Conservation (phyloP, 2,888 invertebrate genomes). For the Lithophane ornitopus region DNA sequence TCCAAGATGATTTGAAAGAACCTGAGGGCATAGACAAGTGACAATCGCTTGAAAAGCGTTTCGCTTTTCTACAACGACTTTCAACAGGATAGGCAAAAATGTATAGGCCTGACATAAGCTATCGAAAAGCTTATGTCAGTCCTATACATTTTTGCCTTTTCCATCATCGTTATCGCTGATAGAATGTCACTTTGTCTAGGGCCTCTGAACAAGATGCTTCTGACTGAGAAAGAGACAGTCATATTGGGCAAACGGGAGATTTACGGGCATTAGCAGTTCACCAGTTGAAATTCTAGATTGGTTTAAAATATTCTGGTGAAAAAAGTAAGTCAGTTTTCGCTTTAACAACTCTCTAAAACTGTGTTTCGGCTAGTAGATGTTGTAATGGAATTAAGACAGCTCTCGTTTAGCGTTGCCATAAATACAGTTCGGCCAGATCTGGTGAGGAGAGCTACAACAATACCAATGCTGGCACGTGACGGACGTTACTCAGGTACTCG, state of each 20-base stretch:
- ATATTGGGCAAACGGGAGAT: constrained; percentile 6
- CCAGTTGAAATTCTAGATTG: not conserved
- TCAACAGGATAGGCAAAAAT: no score
- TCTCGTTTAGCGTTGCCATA: constrained; percentile 52
- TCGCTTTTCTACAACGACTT: no score
- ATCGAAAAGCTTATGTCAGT: no score
- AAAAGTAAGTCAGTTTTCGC: constrained; percentile 12
- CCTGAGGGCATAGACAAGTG: no score
- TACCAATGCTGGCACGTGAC: constrained; percentile 64
- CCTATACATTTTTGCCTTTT: no score
- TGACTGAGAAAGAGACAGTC: not conserved
- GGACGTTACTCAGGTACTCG: constrained; percentile 67
- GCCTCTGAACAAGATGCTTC: not conserved
- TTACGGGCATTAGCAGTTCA: not conserved
- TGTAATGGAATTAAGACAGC: constrained; percentile 36
- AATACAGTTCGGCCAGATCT: constrained; percentile 62
- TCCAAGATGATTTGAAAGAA: not conserved
- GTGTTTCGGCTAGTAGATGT: constrained; percentile 7
- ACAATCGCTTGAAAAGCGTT: no score
- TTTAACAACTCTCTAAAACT: not conserved
- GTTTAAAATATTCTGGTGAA: not conserved
- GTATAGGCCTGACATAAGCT: no score
- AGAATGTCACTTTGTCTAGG: no score
- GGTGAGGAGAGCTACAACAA: constrained; percentile 60
- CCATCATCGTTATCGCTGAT: no score